Evolutionary conservation across 2,797 vertebrate species (phyloP).

Genomic region (Rostrhamus sociabilis): DNA sequence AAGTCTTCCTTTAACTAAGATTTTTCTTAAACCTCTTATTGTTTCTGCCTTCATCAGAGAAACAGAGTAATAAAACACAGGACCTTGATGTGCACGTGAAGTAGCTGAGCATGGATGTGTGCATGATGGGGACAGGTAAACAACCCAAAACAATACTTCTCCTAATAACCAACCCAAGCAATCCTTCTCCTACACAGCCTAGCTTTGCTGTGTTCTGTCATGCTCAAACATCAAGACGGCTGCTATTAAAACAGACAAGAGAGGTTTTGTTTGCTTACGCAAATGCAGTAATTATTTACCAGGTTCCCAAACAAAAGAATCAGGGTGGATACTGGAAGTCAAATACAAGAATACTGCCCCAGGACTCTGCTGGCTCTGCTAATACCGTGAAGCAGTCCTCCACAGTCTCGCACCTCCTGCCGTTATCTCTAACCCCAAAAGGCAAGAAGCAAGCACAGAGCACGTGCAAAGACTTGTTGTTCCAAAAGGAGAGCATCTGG

Average conservation of each 20-base stretch:
- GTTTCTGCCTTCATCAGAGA: background rate
- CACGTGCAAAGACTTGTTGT: background rate
- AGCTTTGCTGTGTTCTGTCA: background rate
- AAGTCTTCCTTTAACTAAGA: background rate
- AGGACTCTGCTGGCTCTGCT: background rate
- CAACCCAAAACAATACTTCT: background rate
- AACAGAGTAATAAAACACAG: background rate
- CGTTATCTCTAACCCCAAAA: background rate
- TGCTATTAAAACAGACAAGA: background rate
- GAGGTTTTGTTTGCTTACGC: background rate
- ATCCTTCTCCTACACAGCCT: background rate
- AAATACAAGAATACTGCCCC: background rate
- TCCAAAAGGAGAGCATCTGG: background rate
- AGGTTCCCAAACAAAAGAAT: background rate
- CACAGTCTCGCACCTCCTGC: background rate
- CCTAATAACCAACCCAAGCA: background rate
- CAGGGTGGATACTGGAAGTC: background rate
- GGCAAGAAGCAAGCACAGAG: background rate
- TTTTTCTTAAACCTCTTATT: background rate
- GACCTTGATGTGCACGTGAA: background rate
- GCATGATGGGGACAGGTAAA: background rate
- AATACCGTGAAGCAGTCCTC: fast-evolving
- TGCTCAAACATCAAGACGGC: background rate
- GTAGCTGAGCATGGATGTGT: background rate
- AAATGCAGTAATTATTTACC: background rate